Evolutionary conservation across 2,888 invertebrate genomes (phyloP).

Genomic region (Chalcosyrphus nemorum): DNA sequence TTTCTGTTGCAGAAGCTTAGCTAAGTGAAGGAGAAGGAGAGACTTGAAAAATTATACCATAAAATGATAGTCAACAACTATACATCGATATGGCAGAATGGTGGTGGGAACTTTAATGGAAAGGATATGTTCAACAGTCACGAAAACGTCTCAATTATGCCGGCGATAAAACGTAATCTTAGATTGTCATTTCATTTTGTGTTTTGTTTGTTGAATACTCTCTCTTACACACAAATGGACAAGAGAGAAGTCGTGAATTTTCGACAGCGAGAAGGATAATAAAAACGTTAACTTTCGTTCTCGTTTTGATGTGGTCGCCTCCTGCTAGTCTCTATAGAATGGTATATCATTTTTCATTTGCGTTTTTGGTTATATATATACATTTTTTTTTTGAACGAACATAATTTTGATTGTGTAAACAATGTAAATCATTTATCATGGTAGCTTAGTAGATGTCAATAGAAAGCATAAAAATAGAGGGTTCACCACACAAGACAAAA

Average conservation of each 20-base stretch:
- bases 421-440: constrained; percentile 14
- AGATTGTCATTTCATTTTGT: constrained; percentile 42
- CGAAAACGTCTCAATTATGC: constrained; percentile 66
- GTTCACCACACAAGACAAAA: background rate
- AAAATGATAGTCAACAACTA: constrained; percentile 56
- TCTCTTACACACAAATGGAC: background rate
- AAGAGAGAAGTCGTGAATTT: constrained; percentile 27
- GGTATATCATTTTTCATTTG: constrained; percentile 44
- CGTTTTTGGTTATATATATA: background rate
- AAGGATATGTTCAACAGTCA: constrained; percentile 71
- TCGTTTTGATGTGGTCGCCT: background rate
- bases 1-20: constrained; percentile 20
- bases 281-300: constrained; percentile 31
- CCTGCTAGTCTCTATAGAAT: background rate
- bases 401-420: background rate
- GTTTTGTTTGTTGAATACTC: constrained; percentile 27
- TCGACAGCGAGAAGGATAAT: constrained; percentile 30
- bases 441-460: background rate
- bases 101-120: constrained; percentile 52
- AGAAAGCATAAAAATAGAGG: background rate
- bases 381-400: background rate
- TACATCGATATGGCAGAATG: background rate
- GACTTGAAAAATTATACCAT: constrained; percentile 46
- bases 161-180: constrained; percentile 64
- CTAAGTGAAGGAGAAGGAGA: background rate